phyloP scores from a whole-genome alignment of 2,113 vertebrate species.

The Perca fluviatilis region DNA sequence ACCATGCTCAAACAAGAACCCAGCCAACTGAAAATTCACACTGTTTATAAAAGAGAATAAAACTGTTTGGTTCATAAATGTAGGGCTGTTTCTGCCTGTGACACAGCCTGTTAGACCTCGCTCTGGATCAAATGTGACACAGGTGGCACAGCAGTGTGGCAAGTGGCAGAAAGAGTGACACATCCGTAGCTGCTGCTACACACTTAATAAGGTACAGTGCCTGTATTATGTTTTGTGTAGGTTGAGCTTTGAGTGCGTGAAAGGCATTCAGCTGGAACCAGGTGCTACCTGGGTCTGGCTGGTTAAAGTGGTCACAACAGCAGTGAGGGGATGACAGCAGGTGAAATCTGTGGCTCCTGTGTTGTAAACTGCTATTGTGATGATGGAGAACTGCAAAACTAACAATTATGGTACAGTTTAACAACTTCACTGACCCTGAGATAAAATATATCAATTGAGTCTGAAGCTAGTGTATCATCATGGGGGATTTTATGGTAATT shows the following conservation, averaged over 20 bases:
- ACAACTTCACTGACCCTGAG: not conserved
- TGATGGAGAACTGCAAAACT: conserved; percentile 7
- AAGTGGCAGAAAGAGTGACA: conserved; percentile 44
- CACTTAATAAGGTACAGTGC: conserved; percentile 50
- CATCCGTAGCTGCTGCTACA: conserved; percentile 28
- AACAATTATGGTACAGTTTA: conserved; percentile 10
- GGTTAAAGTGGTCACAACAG: conserved; percentile 58
- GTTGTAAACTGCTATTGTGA: conserved; percentile 3
- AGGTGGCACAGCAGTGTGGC: conserved; percentile 68
- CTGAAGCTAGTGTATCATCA: not conserved
- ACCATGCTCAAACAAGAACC: conserved; percentile 63
- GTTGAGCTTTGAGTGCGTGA: conserved; percentile 27
- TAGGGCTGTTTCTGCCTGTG: conserved; percentile 13
- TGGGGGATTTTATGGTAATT: not conserved
- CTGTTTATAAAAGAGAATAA: conserved; percentile 57
- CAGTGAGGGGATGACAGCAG: conserved; percentile 39
- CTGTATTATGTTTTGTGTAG: conserved; percentile 23
- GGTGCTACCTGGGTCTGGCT: conserved; percentile 67
- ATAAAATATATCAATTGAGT: conserved; percentile 3
- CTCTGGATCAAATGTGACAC: conserved; percentile 70
- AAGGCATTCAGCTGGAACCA: conserved; percentile 54
- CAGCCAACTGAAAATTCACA: conserved; percentile 61
- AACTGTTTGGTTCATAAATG: conserved; percentile 40
- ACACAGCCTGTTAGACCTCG: conserved; percentile 49
- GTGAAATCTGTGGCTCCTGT: conserved; percentile 48